Evolutionary conservation across 2,888 invertebrate genomes (phyloP).

Genomic region (Iphiclides podalirius): DNA sequence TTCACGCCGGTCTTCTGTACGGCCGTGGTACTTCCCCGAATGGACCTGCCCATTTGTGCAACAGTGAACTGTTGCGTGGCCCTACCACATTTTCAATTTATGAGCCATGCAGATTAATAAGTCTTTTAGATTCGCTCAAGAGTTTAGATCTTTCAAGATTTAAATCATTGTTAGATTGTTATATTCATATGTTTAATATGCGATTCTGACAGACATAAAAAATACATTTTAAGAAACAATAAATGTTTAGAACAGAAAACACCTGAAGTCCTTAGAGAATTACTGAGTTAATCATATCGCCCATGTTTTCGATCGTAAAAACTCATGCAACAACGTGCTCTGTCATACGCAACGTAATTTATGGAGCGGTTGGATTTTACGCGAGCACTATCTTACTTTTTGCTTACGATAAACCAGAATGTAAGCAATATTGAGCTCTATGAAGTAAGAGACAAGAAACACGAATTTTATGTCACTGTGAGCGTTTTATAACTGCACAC

Average conservation of each 20-base stretch:
- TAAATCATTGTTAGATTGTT: no score
- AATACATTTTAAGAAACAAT: not conserved
- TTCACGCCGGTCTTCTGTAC: no score
- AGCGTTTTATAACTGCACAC: conserved; percentile 53
- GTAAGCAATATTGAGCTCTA: conserved; percentile 34
- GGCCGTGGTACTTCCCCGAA: no score
- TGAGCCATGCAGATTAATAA: no score
- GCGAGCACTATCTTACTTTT: conserved; percentile 30
- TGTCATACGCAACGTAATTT: conserved; percentile 74
- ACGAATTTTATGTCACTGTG: conserved; percentile 28
- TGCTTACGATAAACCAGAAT: conserved; percentile 20
- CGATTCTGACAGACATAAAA: no score
- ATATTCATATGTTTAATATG: no score
- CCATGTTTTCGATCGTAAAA: conserved; percentile 40
- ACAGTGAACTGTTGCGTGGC: no score
- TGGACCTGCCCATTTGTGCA: no score
- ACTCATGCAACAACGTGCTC: conserved; percentile 63
- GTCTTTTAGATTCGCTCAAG: no score
- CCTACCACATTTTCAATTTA: no score
- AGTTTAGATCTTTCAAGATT: no score
- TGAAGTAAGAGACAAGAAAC: conserved; percentile 18
- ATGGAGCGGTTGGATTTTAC: conserved; percentile 55
- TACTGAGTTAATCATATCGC: conserved; percentile 35
- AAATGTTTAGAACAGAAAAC: conserved; percentile 25
- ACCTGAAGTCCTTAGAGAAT: conserved; percentile 41